Conservation (phyloP, 2,797 vertebrate species). For the Gobionotothen gibberifrons region DNA sequence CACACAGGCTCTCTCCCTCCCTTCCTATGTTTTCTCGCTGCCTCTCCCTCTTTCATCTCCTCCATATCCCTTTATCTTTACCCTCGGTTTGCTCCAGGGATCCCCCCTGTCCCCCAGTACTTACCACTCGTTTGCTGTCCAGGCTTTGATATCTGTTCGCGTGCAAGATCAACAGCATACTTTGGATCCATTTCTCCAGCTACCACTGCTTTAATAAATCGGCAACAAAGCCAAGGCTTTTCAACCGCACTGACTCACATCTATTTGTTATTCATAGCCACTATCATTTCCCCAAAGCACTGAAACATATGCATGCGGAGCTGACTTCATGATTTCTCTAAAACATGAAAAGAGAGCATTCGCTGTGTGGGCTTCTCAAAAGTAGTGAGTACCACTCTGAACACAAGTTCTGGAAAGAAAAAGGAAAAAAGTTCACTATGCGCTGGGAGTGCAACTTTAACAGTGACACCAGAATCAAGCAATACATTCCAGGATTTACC, state of each 20-base stretch:
- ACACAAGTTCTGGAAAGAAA: slow-evolving; percentile 64
- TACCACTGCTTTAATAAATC: slow-evolving; percentile 67
- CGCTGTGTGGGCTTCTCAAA: slow-evolving; percentile 67
- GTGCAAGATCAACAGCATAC: slow-evolving; percentile 73
- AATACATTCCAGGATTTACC: slow-evolving; percentile 18
- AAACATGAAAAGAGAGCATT: slow-evolving; percentile 68
- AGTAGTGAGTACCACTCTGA: slow-evolving; percentile 59
- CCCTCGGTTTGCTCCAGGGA: slow-evolving; percentile 77
- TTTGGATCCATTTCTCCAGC: slow-evolving; percentile 74
- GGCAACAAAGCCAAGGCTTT: slow-evolving; percentile 70
- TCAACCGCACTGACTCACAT: slow-evolving; percentile 74
- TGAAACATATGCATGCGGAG: slow-evolving; percentile 71
- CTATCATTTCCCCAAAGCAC: slow-evolving; percentile 76
- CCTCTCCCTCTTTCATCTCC: slow-evolving; percentile 74
- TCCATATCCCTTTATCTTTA: slow-evolving; percentile 80
- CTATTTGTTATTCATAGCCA: slow-evolving; percentile 85
- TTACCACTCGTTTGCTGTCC: slow-evolving; percentile 72
- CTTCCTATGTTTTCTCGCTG: slow-evolving; percentile 52
- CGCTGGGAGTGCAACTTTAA: slow-evolving; percentile 31
- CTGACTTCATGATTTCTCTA: slow-evolving; percentile 67
- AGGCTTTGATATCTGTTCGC: slow-evolving; percentile 79
- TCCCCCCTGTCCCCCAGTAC: slow-evolving; percentile 68
- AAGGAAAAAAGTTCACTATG: slow-evolving; percentile 47
- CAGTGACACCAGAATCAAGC: slow-evolving; percentile 30
- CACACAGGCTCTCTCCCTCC: slow-evolving; percentile 60